Conservation (phyloP, 1,140 invertebrate genomes). For the Micrasema longulum region DNA sequence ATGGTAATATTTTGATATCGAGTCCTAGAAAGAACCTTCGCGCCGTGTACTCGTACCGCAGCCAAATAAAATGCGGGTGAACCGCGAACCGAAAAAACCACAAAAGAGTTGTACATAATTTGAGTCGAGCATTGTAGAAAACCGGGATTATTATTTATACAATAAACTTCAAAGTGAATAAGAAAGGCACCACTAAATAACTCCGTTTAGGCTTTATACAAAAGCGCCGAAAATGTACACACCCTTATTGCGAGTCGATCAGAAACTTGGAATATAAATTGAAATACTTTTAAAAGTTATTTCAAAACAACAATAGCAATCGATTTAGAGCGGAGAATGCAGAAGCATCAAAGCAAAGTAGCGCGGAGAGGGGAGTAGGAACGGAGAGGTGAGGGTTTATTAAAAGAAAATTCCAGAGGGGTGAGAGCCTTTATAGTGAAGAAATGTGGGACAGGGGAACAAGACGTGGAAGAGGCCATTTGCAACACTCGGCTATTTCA, state of each 20-base stretch:
- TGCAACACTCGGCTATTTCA: conserved; percentile 56
- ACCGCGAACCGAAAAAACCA: too few species aligned
- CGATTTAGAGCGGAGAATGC: conserved; percentile 36
- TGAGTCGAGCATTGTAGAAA: neutral
- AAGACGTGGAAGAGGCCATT: conserved; percentile 44
- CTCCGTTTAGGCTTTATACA: neutral
- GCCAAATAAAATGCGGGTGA: too few species aligned
- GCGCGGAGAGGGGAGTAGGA: conserved; percentile 7
- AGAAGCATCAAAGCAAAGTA: conserved; percentile 35
- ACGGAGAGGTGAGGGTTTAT: conserved; percentile 44
- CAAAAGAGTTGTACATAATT: neutral
- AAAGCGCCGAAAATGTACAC: conserved; percentile 20
- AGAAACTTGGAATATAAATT: conserved; percentile 41
- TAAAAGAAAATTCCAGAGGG: conserved; percentile 52
- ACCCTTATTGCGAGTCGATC: conserved; percentile 24
- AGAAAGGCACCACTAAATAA: conserved; percentile 26
- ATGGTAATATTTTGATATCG: too few species aligned
- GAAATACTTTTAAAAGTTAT: conserved; percentile 50
- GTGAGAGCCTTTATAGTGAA: conserved; percentile 39
- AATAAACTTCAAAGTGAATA: conserved; percentile 23
- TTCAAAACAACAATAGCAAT: conserved; percentile 42
- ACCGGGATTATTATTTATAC: neutral
- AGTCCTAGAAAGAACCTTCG: too few species aligned
- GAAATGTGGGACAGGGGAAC: conserved; percentile 50
- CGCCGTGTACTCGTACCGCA: too few species aligned